These are phyloP conservation scores for Macropis europaea DNA, from an alignment of 2,888 invertebrate genomes.

Conservation along the genomic window DNA sequence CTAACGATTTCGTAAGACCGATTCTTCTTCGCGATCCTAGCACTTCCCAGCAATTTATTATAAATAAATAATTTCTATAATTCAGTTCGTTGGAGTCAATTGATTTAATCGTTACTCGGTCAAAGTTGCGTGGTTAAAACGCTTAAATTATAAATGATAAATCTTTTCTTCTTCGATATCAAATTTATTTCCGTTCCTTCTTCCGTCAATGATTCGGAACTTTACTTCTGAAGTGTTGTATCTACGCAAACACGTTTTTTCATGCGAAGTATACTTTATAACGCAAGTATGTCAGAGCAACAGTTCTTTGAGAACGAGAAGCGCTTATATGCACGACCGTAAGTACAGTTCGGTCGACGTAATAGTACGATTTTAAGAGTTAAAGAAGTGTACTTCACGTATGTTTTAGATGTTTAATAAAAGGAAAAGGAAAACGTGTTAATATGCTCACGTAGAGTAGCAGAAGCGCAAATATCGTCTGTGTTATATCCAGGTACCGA, in stretches of 20 bases:
- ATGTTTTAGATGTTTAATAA: constrained; percentile 37
- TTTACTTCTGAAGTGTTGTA: constrained; percentile 1
- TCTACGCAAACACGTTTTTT: constrained; percentile 1
- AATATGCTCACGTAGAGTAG: constrained; percentile 34
- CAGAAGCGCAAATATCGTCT: constrained; percentile 26
- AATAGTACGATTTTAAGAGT: constrained; percentile 9
- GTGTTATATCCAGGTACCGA: constrained; percentile 40
- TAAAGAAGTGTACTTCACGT: constrained; percentile 29
- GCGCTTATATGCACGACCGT: constrained; percentile 15
- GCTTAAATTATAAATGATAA: too few species aligned
- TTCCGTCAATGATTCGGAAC: neutral
- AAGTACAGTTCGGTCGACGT: constrained; percentile 9
- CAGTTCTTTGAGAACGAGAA: constrained; percentile 4
- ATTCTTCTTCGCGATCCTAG: too few species aligned
- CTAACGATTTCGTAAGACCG: too few species aligned
- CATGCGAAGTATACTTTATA: neutral
- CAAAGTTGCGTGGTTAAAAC: too few species aligned
- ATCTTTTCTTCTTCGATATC: neutral
- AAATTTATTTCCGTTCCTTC: neutral
- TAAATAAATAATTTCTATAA: too few species aligned
- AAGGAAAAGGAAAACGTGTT: constrained; percentile 12
- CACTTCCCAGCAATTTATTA: too few species aligned
- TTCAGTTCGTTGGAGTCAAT: too few species aligned
- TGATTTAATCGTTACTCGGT: too few species aligned
- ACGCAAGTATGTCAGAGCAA: constrained; percentile 6